A percentile compares a stretch with the other conserved stretches of the same genome.
Conservation (phyloP, 2,797 vertebrate genomes). For the Sebastes itinus region DNA sequence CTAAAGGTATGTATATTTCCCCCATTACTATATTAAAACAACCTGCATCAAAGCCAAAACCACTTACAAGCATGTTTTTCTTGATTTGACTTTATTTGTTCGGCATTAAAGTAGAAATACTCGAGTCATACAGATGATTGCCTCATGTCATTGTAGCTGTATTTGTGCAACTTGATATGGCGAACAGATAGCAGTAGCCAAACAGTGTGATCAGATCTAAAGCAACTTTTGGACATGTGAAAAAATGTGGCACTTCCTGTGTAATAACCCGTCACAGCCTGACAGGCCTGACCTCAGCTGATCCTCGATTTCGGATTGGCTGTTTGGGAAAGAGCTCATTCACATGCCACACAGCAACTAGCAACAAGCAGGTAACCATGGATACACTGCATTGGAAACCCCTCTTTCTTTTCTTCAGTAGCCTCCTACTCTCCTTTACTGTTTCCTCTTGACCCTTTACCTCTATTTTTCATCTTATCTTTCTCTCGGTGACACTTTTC, state of each 20-base stretch:
- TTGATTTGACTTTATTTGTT: constrained; percentile 69
- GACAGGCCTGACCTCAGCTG: constrained; percentile 26
- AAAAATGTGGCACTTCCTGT: constrained; percentile 39
- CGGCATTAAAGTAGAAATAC: constrained; percentile 72
- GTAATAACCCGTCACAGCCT: neutral
- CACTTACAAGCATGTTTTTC: constrained; percentile 23
- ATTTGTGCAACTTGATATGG: constrained; percentile 53
- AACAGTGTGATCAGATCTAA: constrained; percentile 52
- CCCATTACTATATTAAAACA: neutral
- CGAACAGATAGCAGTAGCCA: constrained; percentile 54
- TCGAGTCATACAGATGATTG: constrained; percentile 60
- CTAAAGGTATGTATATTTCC: neutral
- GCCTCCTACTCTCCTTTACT: neutral
- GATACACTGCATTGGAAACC: constrained; percentile 44
- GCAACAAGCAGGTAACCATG: constrained; percentile 64
- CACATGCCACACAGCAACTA: constrained; percentile 43
- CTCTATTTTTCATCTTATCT: neutral
- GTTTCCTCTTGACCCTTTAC: neutral
- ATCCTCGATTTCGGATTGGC: constrained; percentile 30
- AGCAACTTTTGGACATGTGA: constrained; percentile 38
- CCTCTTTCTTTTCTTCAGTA: constrained; percentile 10
- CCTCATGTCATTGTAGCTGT: constrained; percentile 49
- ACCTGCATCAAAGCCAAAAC: neutral
- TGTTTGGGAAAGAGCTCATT: constrained; percentile 34
- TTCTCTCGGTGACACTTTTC: neutral